Conservation (phyloP, 2,888 invertebrate species). For the Lamellibrachia columna region DNA sequence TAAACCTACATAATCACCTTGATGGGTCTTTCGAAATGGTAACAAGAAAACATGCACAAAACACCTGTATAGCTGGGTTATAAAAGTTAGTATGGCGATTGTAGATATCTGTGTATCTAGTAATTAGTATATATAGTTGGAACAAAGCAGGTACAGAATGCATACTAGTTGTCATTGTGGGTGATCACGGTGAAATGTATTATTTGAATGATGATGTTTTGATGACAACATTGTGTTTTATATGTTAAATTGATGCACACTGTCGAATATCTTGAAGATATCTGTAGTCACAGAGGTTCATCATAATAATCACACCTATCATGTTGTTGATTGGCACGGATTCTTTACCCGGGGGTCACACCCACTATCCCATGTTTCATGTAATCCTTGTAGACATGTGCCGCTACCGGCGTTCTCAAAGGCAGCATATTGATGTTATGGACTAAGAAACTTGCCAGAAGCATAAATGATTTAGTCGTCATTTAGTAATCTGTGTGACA, state of each 20-base stretch:
- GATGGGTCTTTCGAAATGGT: neutral
- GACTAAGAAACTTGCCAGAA: conserved; percentile 12
- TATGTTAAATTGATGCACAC: neutral
- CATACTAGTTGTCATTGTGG: neutral
- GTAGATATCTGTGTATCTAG: neutral
- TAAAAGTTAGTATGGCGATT: neutral
- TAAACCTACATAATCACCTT: neutral
- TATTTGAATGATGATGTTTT: neutral
- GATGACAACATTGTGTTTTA: neutral
- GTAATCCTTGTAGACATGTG: neutral
- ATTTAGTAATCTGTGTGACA: neutral
- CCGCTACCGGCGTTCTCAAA: neutral
- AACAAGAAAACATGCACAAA: neutral
- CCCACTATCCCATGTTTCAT: neutral
- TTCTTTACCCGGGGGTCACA: neutral
- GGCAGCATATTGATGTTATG: conserved; percentile 6
- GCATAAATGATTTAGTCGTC: conserved; percentile 3
- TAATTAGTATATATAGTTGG: neutral
- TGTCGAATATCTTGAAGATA: neutral
- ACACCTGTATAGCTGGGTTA: neutral
- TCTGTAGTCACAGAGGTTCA: neutral
- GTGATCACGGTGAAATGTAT: neutral
- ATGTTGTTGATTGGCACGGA: neutral
- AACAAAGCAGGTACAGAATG: neutral
- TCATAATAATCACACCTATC: neutral